phyloP scores from a whole-genome alignment of 2,888 invertebrate genomes.

The Altica lythri region DNA sequence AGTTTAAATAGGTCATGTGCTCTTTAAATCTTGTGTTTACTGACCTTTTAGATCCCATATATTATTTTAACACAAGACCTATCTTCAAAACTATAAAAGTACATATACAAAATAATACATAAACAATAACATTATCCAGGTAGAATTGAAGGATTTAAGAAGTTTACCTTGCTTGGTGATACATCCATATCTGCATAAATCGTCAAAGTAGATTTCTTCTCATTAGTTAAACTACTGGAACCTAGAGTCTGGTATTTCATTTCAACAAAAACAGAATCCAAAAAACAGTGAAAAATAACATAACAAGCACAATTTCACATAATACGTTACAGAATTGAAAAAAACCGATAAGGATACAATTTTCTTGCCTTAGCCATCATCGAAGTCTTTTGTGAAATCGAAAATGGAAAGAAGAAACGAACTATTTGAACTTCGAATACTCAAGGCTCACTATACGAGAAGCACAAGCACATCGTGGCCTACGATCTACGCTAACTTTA shows the following conservation, averaged over 20 bases:
- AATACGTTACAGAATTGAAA: not conserved
- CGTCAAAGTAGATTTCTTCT: constrained; percentile 70
- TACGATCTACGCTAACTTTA: constrained; percentile 27
- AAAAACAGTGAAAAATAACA: not conserved
- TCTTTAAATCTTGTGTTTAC: too few species aligned
- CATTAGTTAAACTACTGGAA: constrained; percentile 62
- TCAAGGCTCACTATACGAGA: constrained; percentile 2
- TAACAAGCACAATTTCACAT: constrained; percentile 18
- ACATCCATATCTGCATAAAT: constrained; percentile 66
- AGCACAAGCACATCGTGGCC: constrained; percentile 14
- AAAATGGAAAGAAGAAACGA: constrained; percentile 1
- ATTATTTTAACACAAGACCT: too few species aligned
- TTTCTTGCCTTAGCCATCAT: constrained; percentile 17
- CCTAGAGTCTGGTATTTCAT: constrained; percentile 70
- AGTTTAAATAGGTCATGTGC: too few species aligned
- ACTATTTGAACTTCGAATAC: not conserved
- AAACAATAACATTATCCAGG: too few species aligned
- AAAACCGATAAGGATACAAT: constrained; percentile 4
- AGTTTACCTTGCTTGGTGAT: constrained; percentile 62
- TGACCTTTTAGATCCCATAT: too few species aligned
- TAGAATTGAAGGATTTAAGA: too few species aligned
- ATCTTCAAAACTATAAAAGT: too few species aligned
- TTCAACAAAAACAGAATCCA: constrained; percentile 12
- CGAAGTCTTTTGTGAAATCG: constrained; percentile 15
- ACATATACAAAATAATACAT: too few species aligned